These are phyloP conservation scores for Saccopteryx leptura DNA, from an alignment of 2,113 vertebrate species.

Conservation along the genomic window DNA sequence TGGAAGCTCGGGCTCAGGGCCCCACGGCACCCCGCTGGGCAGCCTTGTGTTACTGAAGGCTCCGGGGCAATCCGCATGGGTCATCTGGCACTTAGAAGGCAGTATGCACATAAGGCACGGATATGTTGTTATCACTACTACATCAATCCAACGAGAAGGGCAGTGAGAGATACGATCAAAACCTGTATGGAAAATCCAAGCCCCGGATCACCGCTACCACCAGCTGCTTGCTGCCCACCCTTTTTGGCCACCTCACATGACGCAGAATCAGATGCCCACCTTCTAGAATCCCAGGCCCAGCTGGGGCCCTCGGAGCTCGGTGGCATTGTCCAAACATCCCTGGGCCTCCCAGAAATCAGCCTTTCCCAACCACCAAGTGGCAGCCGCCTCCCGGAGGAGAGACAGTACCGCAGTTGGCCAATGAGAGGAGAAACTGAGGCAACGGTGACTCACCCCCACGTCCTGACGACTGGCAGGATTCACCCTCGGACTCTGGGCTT, in stretches of 20 bases:
- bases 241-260: rapidly evolving
- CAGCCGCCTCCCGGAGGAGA: background rate
- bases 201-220: background rate
- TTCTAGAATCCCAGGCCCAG: background rate
- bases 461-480: background rate
- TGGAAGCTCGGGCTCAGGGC: background rate
- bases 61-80: background rate
- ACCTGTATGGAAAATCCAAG: background rate
- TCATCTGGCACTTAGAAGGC: background rate
- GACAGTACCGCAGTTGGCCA: background rate
- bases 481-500: background rate
- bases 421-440: slow-evolving; percentile 7
- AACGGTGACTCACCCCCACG: slow-evolving; percentile 60
- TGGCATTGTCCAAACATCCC: background rate
- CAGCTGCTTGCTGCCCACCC: background rate
- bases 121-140: background rate
- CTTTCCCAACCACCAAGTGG: background rate
- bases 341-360: background rate
- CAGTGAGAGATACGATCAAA: background rate
- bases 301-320: background rate
- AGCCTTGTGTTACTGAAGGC: rapidly evolving
- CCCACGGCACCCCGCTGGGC: background rate
- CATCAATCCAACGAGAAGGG: background rate
- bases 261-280: background rate
- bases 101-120: background rate